phyloP scores from a whole-genome alignment of 2,888 invertebrate genomes.

The Caenorhabditis afra region DNA sequence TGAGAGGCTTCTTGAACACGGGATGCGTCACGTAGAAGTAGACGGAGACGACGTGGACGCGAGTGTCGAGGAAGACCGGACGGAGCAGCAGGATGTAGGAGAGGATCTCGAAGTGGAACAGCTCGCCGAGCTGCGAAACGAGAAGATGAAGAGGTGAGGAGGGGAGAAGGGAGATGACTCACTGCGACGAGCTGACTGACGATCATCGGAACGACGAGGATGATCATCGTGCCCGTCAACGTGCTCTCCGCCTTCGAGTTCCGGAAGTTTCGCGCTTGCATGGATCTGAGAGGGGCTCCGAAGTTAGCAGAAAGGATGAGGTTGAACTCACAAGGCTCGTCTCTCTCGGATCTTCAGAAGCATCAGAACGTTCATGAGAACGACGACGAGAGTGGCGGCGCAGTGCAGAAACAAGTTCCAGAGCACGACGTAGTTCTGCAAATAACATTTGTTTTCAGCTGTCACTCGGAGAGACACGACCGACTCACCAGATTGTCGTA shows the following conservation, averaged over 20 bases:
- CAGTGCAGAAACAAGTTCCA: neutral
- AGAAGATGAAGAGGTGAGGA: neutral
- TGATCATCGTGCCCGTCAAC: conserved; percentile 24
- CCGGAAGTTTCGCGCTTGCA: neutral
- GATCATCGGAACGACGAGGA: conserved; percentile 21
- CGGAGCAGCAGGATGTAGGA: conserved; percentile 29
- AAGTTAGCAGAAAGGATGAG: too few species aligned
- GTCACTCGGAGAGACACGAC: neutral
- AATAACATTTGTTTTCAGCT: neutral
- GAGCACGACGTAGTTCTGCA: conserved; percentile 4
- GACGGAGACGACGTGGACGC: conserved; percentile 30
- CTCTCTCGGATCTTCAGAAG: conserved; percentile 1
- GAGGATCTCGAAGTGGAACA: conserved; percentile 6
- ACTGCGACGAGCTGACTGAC: conserved; percentile 6
- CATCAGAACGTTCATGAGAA: conserved; percentile 18
- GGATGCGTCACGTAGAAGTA: conserved; percentile 40
- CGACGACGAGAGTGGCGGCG: neutral
- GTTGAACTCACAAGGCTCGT: neutral
- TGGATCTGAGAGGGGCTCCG: neutral
- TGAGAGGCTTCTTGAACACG: conserved; percentile 11
- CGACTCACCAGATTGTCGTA: neutral
- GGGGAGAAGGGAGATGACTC: neutral
- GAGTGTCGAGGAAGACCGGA: conserved; percentile 26
- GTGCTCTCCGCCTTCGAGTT: conserved; percentile 25
- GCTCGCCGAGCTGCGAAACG: conserved; percentile 3